These are phyloP conservation scores for Phataginus tricuspis DNA, from an alignment of 2,797 vertebrate species.

Conservation along the genomic window DNA sequence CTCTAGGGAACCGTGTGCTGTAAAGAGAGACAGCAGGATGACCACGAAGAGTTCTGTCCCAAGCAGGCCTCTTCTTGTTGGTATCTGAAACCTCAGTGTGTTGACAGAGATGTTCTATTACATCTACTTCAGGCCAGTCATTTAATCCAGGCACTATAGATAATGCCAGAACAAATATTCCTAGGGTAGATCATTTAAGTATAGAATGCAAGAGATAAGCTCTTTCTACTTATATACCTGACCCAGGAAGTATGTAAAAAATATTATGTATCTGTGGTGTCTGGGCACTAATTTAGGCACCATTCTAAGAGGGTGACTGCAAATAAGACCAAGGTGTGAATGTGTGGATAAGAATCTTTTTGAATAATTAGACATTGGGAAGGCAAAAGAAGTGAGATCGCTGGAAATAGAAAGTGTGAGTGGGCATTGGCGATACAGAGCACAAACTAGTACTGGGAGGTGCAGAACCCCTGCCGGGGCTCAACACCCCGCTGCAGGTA, in stretches of 20 bases:
- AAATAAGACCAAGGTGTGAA: not conserved
- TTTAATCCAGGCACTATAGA: not conserved
- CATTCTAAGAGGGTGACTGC: not conserved
- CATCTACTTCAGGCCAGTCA: not conserved
- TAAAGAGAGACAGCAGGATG: not conserved
- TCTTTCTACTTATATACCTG: not conserved
- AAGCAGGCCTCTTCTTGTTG: not conserved
- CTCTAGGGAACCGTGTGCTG: too few relatives aligned
- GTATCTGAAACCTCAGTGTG: not conserved
- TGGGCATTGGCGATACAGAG: not conserved
- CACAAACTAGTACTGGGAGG: not conserved
- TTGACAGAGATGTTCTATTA: not conserved
- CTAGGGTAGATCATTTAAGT: not conserved
- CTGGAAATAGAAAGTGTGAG: not conserved
- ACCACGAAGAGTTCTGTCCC: not conserved
- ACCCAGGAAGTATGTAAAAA: not conserved
- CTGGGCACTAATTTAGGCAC: not conserved
- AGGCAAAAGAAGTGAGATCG: not conserved
- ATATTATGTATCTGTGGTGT: not conserved
- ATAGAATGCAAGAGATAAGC: not conserved
- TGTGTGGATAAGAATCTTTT: not conserved
- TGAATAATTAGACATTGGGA: slow-evolving; percentile 26
- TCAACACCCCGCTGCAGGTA: not conserved
- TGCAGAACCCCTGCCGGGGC: rapidly evolving
- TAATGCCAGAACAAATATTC: not conserved